Evolutionary conservation across 2,888 invertebrate species (phyloP), one percentile per base, ranked within the genome.

Genomic region (Ephialtes manifestator): DNA sequence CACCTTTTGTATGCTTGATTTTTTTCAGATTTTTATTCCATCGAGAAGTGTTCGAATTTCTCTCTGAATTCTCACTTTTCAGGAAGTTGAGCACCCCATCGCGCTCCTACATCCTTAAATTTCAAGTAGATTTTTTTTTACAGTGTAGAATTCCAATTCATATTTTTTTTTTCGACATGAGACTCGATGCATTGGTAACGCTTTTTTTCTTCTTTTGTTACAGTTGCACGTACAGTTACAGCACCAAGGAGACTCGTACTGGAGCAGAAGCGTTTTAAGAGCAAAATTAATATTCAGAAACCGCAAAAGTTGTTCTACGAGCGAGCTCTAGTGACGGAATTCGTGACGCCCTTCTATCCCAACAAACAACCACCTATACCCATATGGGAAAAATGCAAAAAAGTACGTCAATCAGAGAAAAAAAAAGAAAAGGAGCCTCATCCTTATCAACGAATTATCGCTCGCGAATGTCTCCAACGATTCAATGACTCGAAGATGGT

Each of bases 281-380:
- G 96, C 2, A 97, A 97, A 94, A 97, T 97, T 74, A 97, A 98
- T 91, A 96, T 98, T 58, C 96, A 97, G 92, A 96, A 95, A 87
- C 98, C 98, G 0, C 95, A 95, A 90, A 94, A 95, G 71, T 96
- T 97, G 0, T 97, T 97, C 93, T 97, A 96, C 91, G 95, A 96
- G 87, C 95, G 96, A 87, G 96, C 96, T 20, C 95, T 95, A 87
- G 95, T 97, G 58, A 93, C 97, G 65, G 96, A 96, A 87, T 94
- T 97, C n/a, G 94, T 96, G 0, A 95, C 96, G 90, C 97, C 97
- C 0, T 94, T 94, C 58, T 96, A 95, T 90, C 94, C 95, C 60
- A 95, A 95, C 20, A 60, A 8, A 89, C 88, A 75, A 55, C 82
- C 15, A 60, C 80, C 70, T 90, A 91, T 18, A 89, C 95, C 88